Evolutionary conservation across 1,140 invertebrate genomes (phyloP).

Genomic region (Lordiphosa mommai): DNA sequence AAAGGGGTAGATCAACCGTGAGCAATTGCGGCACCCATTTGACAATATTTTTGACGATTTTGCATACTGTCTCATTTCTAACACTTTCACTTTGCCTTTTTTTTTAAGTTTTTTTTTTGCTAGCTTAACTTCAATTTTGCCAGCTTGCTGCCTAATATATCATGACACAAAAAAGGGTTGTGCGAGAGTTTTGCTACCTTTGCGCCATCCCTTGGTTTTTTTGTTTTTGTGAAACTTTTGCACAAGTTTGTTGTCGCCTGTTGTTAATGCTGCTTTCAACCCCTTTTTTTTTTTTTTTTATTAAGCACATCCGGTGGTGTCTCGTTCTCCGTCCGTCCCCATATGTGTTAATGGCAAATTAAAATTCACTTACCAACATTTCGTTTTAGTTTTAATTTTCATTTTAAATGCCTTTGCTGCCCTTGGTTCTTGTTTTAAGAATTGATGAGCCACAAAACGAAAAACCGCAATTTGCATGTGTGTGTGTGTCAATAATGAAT

Average conservation of each 20-base stretch:
- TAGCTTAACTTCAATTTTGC: conserved; percentile 45
- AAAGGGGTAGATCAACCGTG: too few species aligned
- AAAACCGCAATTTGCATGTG: conserved; percentile 65
- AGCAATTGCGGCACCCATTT: too few species aligned
- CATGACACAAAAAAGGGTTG: conserved; percentile 49
- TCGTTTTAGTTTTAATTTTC: conserved; percentile 60
- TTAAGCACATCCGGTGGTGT: conserved; percentile 13
- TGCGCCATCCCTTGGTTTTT: conserved; percentile 4
- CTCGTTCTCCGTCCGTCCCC: not conserved
- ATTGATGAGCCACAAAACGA: conserved; percentile 52
- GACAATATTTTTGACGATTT: too few species aligned
- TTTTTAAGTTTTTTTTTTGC: not conserved
- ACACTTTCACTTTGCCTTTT: not conserved
- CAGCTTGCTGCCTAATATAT: conserved; percentile 58
- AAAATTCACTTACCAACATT: conserved; percentile 72
- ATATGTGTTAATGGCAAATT: conserved; percentile 63
- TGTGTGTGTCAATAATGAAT: conserved; percentile 65
- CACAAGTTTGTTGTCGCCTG: conserved; percentile 57
- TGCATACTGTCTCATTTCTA: too few species aligned
- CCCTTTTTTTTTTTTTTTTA: conserved; percentile 36
- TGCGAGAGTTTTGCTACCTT: not conserved
- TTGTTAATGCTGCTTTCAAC: conserved; percentile 38
- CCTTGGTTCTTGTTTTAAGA: conserved; percentile 46
- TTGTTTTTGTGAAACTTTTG: conserved; percentile 34
- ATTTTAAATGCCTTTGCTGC: conserved; percentile 42